phyloP scores from a whole-genome alignment of 2,888 invertebrate species.

The Machimus atricapillus region DNA sequence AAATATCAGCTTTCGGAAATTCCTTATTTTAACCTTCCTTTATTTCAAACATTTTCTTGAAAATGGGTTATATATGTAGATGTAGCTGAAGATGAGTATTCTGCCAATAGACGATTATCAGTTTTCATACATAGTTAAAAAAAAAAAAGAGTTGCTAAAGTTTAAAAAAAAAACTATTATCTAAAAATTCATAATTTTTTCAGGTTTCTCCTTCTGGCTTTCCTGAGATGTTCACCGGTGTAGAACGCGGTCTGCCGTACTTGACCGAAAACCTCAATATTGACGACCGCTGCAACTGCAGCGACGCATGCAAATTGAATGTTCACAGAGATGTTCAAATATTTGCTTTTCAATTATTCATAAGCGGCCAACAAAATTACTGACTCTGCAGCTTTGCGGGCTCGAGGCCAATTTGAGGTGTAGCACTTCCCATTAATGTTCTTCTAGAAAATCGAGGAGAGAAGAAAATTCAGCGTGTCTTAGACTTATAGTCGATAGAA shows the following conservation, averaged over 20 bases:
- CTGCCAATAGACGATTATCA: too few relatives aligned
- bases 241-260: not conserved
- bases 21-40: too few relatives aligned
- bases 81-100: too few relatives aligned
- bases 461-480: not conserved
- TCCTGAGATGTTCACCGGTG: not conserved
- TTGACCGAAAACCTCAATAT: slow-evolving; percentile 5
- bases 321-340: not conserved
- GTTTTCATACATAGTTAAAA: too few relatives aligned
- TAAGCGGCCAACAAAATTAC: not conserved
- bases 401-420: not conserved
- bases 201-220: not conserved
- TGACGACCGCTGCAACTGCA: not conserved
- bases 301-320: not conserved
- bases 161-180: not conserved
- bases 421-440: not conserved
- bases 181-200: not conserved
- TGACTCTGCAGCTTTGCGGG: not conserved
- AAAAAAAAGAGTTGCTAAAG: too few relatives aligned
- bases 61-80: too few relatives aligned
- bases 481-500: too few relatives aligned
- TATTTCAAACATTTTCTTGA: too few relatives aligned
- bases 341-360: not conserved
- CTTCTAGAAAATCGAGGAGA: not conserved
- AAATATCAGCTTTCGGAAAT: too few relatives aligned